phyloP scores from a whole-genome alignment of 2,888 invertebrate genomes.

The Parnassius orleans region DNA sequence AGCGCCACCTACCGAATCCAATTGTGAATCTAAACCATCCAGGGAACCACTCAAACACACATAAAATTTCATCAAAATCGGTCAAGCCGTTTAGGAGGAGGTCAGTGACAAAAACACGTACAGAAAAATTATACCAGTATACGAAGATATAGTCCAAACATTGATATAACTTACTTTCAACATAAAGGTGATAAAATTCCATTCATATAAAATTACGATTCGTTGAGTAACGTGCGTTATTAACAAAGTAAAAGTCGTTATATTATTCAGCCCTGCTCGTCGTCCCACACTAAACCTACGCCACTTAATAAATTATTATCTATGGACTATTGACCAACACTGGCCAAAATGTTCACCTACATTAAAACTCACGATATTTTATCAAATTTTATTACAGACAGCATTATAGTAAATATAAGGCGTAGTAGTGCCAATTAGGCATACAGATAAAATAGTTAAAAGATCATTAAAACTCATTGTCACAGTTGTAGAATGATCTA shows the following conservation, averaged over 20 bases:
- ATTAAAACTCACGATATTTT: constrained; percentile 18
- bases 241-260: constrained; percentile 45
- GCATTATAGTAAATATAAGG: background rate
- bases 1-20: too few species aligned
- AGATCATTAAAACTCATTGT: background rate
- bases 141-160: too few species aligned
- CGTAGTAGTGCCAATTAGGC: background rate
- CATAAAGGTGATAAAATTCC: constrained; percentile 29
- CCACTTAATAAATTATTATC: constrained; percentile 40
- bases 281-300: constrained; percentile 48
- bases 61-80: too few species aligned
- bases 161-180: too few species aligned
- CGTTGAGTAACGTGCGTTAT: constrained; percentile 24
- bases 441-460: constrained; percentile 2
- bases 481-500: background rate
- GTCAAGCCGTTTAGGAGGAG: too few species aligned
- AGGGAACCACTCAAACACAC: too few species aligned
- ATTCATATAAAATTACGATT: constrained; percentile 27
- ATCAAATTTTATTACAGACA: background rate
- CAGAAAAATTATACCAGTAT: too few species aligned
- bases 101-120: too few species aligned
- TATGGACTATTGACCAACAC: constrained; percentile 59
- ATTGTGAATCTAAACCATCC: too few species aligned
- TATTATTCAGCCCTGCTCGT: constrained; percentile 32
- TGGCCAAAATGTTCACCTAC: constrained; percentile 68